Conservation (phyloP, 2,888 invertebrate species). For the Anoplius nigerrimus region DNA sequence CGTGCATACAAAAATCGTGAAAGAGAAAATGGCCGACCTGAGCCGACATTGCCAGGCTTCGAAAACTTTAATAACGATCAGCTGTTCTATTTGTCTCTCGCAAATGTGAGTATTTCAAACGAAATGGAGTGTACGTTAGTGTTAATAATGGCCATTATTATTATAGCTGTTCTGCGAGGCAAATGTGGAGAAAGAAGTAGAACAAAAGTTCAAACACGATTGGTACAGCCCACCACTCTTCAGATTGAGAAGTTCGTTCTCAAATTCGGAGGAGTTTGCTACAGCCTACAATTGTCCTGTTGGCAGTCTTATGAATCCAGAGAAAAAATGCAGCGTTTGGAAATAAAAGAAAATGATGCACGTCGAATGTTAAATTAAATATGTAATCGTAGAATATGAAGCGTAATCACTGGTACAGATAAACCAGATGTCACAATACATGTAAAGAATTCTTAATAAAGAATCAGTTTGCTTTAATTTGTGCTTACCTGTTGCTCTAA, state of each 20-base stretch:
- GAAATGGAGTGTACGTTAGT: neutral
- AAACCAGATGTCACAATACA: too few relatives aligned
- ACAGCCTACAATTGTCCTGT: neutral
- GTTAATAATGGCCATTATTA: neutral
- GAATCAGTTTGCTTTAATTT: too few relatives aligned
- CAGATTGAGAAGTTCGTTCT: neutral
- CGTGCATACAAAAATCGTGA: conserved; percentile 46
- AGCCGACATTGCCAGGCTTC: conserved; percentile 61
- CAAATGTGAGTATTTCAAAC: conserved; percentile 61
- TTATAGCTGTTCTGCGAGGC: neutral
- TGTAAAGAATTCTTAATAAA: too few relatives aligned
- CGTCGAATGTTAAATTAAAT: too few relatives aligned
- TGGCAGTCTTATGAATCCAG: conserved; percentile 2
- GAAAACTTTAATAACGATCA: conserved; percentile 69
- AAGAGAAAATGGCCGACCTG: conserved; percentile 47
- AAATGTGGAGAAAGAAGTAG: neutral
- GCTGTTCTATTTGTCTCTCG: conserved; percentile 70
- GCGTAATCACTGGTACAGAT: too few relatives aligned
- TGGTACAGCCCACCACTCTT: neutral
- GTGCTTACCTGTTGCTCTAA: too few relatives aligned
- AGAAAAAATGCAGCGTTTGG: conserved; percentile 7
- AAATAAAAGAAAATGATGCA: too few relatives aligned
- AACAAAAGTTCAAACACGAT: neutral
- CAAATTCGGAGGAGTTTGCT: neutral
- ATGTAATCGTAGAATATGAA: too few relatives aligned